Base-by-base conservation (phyloP, 2,888 invertebrate genomes). In the Masnerella sp. region DNA sequence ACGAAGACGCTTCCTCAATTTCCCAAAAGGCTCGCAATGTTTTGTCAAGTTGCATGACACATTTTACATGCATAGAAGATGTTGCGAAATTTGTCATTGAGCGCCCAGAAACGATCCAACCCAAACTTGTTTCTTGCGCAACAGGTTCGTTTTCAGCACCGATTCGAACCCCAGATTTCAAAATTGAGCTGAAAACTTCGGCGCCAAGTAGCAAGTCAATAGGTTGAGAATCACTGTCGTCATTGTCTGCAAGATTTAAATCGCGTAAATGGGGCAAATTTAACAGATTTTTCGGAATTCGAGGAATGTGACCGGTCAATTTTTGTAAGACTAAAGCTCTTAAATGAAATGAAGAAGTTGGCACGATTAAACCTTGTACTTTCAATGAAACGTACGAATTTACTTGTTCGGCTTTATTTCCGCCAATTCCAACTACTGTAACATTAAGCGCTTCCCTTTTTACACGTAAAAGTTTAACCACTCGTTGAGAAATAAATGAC, bases 1-100 rank as follows among this genome's bases (percentile, higher is more conserved):
- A 7, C 14, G 11, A 42, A 14, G 42, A 1, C 14, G 18, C 20
- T 28, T 58, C 43, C 20, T 58, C 58, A 11, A 56, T 17, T 40
- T 42, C 28, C 40, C 56, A 40, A 36, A 56, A 56, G 5, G 51
- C 51, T n/a, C 36, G 38, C 11, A 52, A 38, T 9, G 52, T 52
- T 40, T 25, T 20, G 5, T 52, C 28, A 12, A 52, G 38, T 9
- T 52, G 12, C 1, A 9, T 17, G 11, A 52, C 38, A 18, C 52
- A 52, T 2, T 5, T 11, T 2, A 14, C 20, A 18, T 51, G 51
- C 1, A 51, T 9, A 1, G 51, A 18, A 1, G 34, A 20, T 5
- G 12, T 49, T 32, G 38, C n/a, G 8, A 15, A 15, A 2, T 1
- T 15, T 7, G 5, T 5, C 7, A 15, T 15, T 7, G n/a, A 15